phyloP scores from a whole-genome alignment of 23 tunicate species.

The Oikopleura dioica region DNA sequence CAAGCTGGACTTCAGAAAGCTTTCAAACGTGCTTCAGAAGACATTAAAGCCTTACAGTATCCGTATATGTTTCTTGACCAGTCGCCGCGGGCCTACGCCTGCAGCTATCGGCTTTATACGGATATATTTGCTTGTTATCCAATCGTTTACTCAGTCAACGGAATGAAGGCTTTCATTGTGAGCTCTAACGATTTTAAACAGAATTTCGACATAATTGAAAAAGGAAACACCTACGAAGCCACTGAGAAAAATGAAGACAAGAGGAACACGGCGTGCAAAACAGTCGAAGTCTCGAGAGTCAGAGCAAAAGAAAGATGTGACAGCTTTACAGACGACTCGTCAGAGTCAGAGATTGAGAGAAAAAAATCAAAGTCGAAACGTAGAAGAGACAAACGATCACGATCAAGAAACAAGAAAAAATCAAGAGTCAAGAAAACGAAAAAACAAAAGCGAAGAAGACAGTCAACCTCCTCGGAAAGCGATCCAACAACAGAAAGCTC shows the following conservation, averaged over 20 bases:
- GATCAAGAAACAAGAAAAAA: neutral
- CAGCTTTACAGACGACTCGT: no score
- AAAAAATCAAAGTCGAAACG: neutral
- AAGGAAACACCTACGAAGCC: neutral
- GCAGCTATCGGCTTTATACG: neutral
- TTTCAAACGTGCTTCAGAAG: neutral
- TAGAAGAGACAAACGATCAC: neutral
- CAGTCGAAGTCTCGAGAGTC: no score
- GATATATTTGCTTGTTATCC: neutral
- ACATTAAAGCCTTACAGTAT: neutral
- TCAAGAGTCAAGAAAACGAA: neutral
- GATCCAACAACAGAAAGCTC: neutral
- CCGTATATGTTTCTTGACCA: neutral
- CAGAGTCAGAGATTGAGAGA: neutral
- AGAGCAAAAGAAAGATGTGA: no score
- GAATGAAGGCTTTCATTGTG: neutral
- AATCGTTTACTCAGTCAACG: neutral
- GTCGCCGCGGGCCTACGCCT: neutral
- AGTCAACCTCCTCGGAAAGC: neutral
- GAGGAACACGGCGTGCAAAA: neutral
- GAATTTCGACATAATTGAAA: neutral
- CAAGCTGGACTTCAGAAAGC: neutral
- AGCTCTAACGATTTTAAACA: neutral
- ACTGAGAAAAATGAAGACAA: neutral
- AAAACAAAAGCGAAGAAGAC: neutral